Conservation (phyloP, 2,797 vertebrate genomes). For the Gymnothorax javanicus region DNA sequence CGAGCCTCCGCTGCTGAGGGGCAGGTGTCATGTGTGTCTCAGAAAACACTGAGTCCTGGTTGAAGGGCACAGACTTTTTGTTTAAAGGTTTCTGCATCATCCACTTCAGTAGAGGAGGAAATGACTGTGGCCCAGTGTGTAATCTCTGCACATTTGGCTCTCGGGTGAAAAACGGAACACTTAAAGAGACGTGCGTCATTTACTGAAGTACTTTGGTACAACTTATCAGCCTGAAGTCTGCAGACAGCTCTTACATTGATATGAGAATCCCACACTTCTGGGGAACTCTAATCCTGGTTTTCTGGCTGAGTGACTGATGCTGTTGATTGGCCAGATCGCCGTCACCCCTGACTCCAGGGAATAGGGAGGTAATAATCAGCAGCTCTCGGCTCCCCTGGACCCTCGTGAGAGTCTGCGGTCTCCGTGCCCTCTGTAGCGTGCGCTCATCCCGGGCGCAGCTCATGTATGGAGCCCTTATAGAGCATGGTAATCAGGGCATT, state of each 20-base stretch:
- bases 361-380: too few relatives aligned
- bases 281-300: too few relatives aligned
- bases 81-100: conserved; percentile 19
- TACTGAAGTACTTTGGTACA: background rate
- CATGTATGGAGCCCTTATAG: conserved; percentile 13
- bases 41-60: background rate
- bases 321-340: too few relatives aligned
- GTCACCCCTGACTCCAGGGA: too few relatives aligned
- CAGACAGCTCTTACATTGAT: too few relatives aligned
- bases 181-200: background rate
- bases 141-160: background rate
- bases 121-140: background rate
- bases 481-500: conserved; percentile 67
- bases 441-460: background rate
- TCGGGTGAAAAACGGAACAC: background rate
- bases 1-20: background rate
- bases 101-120: conserved; percentile 16
- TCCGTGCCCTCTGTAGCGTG: background rate
- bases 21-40: background rate
- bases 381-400: too few relatives aligned
- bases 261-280: too few relatives aligned
- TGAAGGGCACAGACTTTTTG: background rate
- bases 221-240: too few relatives aligned
- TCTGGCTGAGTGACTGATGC: too few relatives aligned
- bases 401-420: background rate